Evolutionary conservation across 2,797 vertebrate genomes (phyloP).

Genomic region (Taenioides sp.): DNA sequence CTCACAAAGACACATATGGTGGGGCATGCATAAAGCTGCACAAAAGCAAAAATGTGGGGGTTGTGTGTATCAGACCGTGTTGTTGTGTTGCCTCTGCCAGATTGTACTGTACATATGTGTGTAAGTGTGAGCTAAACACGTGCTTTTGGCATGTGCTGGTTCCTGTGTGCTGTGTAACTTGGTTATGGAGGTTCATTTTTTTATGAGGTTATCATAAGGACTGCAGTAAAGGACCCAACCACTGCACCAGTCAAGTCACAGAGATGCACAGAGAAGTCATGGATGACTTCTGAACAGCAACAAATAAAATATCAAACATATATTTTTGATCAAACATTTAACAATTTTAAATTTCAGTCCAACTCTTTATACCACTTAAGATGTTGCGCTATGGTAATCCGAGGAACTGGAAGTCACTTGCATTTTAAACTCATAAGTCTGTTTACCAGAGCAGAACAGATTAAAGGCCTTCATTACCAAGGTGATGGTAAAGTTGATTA

Average conservation of each 20-base stretch:
- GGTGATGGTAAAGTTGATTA: neutral
- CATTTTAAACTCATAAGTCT: neutral
- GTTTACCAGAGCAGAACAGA: too few relatives aligned
- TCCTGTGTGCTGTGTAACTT: conserved; percentile 7
- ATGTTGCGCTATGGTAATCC: neutral
- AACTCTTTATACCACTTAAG: neutral
- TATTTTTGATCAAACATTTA: neutral
- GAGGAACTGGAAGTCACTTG: neutral
- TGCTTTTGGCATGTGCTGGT: conserved; percentile 39
- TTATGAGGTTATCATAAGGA: conserved; percentile 13
- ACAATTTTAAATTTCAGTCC: neutral
- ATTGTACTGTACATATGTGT: conserved; percentile 19
- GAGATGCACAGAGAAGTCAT: neutral
- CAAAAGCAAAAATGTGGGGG: conserved; percentile 2
- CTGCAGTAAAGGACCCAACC: neutral
- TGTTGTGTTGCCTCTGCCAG: conserved; percentile 31
- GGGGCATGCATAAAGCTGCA: conserved; percentile 10
- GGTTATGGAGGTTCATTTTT: neutral
- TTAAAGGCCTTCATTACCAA: too few relatives aligned
- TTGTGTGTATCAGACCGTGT: conserved; percentile 32
- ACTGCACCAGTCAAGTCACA: neutral
- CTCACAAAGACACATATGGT: neutral
- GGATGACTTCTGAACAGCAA: neutral
- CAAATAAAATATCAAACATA: neutral
- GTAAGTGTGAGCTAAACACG: conserved; percentile 20